Conservation (phyloP, 2,888 invertebrate species). For the Macaria liturata region DNA sequence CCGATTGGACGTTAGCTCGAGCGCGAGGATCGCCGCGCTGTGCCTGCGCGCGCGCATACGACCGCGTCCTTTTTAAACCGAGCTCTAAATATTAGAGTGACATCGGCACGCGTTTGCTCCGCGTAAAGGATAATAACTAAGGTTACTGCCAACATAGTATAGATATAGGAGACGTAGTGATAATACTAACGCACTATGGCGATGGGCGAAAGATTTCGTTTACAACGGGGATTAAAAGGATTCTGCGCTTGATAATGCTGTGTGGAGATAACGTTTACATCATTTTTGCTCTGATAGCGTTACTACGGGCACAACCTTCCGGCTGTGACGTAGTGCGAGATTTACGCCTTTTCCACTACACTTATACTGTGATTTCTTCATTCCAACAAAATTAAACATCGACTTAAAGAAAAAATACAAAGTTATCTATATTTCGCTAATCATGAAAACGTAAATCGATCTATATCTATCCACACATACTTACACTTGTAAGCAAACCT, state of each 20-base stretch:
- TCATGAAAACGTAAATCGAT: no score
- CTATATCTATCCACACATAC: no score
- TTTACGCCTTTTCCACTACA: conserved; percentile 7
- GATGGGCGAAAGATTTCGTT: conserved; percentile 74
- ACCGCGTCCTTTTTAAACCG: conserved; percentile 76
- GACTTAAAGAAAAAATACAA: no score
- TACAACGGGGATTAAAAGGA: conserved; percentile 75
- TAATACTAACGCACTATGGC: conserved; percentile 63
- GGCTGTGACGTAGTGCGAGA: conserved; percentile 21
- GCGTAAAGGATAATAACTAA: conserved; percentile 80
- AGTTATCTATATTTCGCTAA: no score
- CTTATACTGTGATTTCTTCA: background rate
- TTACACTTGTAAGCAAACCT: no score
- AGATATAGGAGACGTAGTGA: conserved; percentile 59
- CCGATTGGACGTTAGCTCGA: conserved; percentile 68
- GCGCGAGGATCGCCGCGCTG: conserved; percentile 65
- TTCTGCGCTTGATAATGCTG: conserved; percentile 69
- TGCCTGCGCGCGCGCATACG: conserved; percentile 65
- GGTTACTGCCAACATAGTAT: conserved; percentile 73
- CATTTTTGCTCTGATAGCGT: conserved; percentile 53
- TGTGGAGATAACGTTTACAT: conserved; percentile 62
- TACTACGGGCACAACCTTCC: conserved; percentile 25
- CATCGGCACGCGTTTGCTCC: conserved; percentile 72
- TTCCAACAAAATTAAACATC: no score
- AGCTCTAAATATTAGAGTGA: conserved; percentile 76